Conservation (phyloP, 1,140 invertebrate species). For the Hyles euphorbiae region DNA sequence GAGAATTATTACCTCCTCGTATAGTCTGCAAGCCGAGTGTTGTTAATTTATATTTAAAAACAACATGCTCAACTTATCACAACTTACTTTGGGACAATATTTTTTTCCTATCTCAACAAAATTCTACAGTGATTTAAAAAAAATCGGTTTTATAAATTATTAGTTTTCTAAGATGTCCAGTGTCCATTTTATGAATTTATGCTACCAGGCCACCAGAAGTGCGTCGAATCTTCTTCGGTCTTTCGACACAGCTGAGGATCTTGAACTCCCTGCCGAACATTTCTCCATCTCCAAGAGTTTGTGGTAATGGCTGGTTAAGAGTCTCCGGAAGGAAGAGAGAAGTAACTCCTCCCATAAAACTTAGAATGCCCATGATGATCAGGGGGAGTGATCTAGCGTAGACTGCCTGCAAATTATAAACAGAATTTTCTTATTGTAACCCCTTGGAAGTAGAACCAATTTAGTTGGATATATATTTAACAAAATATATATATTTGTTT, state of each 20-base stretch:
- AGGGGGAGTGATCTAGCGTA: conserved; percentile 80
- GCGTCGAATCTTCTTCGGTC: conserved; percentile 8
- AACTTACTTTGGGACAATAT: no score
- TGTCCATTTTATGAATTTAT: not conserved
- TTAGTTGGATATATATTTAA: no score
- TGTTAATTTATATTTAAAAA: no score
- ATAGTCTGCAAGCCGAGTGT: no score
- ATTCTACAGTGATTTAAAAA: no score
- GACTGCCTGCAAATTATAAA: conserved; percentile 43
- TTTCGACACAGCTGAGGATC: conserved; percentile 51
- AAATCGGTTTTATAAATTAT: no score
- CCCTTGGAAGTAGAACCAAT: no score
- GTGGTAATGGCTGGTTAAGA: conserved; percentile 84
- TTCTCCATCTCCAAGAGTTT: conserved; percentile 86
- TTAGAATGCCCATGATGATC: conserved; percentile 85
- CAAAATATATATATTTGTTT: no score
- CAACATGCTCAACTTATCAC: no score
- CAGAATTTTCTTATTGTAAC: not conserved
- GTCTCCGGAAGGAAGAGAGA: conserved; percentile 89
- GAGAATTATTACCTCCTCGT: no score
- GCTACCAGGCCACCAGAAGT: conserved; percentile 5
- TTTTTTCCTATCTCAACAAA: no score
- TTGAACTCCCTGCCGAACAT: conserved; percentile 77
- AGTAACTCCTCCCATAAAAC: conserved; percentile 83
- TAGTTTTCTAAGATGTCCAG: no score